Percentiles rank a stretch among this genome's conserved stretches.
Evolutionary conservation across 2,797 vertebrate species (phyloP).

Genomic region (Pteropus rufus): DNA sequence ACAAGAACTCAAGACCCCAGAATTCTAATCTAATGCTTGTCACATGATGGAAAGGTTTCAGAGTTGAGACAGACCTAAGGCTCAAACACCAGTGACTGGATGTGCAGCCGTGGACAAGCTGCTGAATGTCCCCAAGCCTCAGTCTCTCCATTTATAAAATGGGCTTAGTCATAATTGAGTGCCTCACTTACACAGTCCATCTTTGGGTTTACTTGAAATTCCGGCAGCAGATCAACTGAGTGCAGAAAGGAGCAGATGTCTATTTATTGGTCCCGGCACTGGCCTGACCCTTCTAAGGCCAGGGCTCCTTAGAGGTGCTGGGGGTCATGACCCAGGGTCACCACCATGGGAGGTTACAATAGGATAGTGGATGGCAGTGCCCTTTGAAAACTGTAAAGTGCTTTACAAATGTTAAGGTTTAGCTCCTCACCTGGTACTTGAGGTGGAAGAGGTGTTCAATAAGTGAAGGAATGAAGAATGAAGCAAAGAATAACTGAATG

Average conservation of each 20-base stretch:
- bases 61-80: not conserved
- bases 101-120: not conserved
- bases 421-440: not conserved
- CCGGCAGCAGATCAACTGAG: not conserved
- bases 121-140: not conserved
- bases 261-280: not conserved
- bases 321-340: not conserved
- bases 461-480: not conserved
- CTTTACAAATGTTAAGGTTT: not conserved
- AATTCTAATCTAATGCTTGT: not conserved
- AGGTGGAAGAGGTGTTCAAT: not conserved
- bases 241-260: not conserved
- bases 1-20: not conserved
- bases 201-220: slow-evolving; percentile 3
- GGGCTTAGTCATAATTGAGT: not conserved
- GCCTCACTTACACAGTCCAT: not conserved
- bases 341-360: not conserved
- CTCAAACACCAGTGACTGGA: not conserved
- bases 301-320: not conserved
- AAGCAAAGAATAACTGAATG: not conserved
- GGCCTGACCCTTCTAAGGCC: not conserved
- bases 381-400: not conserved
- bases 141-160: not conserved
- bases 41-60: not conserved
- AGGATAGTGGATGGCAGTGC: not conserved